Evolutionary conservation across 1,140 invertebrate species (phyloP), one percentile per base, ranked within the genome.

Genomic region (Drosophila tropicalis): DNA sequence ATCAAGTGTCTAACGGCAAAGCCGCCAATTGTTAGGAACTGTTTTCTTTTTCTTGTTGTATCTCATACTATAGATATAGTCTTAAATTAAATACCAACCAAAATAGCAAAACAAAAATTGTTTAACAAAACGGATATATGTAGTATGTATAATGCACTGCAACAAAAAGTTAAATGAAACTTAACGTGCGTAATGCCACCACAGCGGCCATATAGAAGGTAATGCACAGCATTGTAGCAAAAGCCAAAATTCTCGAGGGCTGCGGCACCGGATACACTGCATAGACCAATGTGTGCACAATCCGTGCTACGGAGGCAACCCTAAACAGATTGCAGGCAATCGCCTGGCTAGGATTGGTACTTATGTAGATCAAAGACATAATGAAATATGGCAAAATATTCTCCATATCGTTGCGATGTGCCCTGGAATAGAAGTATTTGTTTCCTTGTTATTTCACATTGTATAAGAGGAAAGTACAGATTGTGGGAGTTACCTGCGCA

Each of bases 361-460:
- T 81, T 25, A 95, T 85, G 83, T 95, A 96, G 0, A 95, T 68
- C 15, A 94, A 91, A 3, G 94, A 94, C 63, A 95, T 92, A 1
- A 94, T 84, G 9, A 95, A 93, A 92, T 95, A 96, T 0, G 94
- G 93, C 15, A 94, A 80, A 57, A 96, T 93, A 72, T 96, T 96
- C 82, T 96, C 95, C 71, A 96, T 83, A 74, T 96, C 95, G 77
- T 96, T 96, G 67, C 93, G 91, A 90, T 96, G 95, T 17, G 94
- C 94, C 76, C 95, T 95, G 77, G 25, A 70, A 41, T 7, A 22
- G 2, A 25, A 3, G 2, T 2, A 17, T 22, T 1, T 51, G 10
- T 2, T 15, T 51, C 3, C 17, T 3, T 17, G 1, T 25, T 25
- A 19, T 12, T 22, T 12, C 2, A 41, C n/a, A n/a, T n/a, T n/a